Percentiles rank a stretch among this genome's conserved stretches.
Conservation (phyloP, 1,140 invertebrate species). For the Asbolus verrucosus region DNA sequence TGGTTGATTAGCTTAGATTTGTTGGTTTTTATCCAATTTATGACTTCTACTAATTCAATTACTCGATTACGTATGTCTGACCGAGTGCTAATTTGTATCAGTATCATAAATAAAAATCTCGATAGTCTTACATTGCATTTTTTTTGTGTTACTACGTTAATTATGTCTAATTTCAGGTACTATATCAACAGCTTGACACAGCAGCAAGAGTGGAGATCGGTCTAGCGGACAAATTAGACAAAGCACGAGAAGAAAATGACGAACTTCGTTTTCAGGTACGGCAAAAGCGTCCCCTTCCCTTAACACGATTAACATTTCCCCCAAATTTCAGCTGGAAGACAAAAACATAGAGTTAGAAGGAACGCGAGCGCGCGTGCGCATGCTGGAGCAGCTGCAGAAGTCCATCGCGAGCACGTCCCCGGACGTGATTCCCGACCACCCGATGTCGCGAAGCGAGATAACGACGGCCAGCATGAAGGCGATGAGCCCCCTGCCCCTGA, state of each 20-base stretch:
- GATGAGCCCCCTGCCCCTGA: slow-evolving; percentile 69
- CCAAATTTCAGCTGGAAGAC: slow-evolving; percentile 79
- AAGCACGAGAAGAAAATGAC: slow-evolving; percentile 81
- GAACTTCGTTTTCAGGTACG: slow-evolving; percentile 84
- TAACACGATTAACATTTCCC: too few species aligned
- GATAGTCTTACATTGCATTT: too few species aligned
- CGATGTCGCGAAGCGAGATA: slow-evolving; percentile 61
- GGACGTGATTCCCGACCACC: slow-evolving; percentile 66
- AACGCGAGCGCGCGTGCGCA: slow-evolving; percentile 78
- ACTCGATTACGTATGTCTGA: too few species aligned
- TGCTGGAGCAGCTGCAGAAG: slow-evolving; percentile 71
- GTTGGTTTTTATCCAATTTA: too few species aligned
- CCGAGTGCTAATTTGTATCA: too few species aligned
- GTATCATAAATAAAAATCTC: too few species aligned
- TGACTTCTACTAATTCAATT: too few species aligned
- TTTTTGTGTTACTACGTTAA: too few species aligned
- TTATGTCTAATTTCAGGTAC: slow-evolving; percentile 70
- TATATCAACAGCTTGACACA: slow-evolving; percentile 75
- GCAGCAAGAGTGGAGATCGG: slow-evolving; percentile 73
- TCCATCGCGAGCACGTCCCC: slow-evolving; percentile 53
- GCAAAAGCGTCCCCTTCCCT: too few species aligned
- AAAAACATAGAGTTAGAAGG: slow-evolving; percentile 85
- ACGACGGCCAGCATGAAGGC: slow-evolving; percentile 69
- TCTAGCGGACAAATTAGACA: slow-evolving; percentile 77
- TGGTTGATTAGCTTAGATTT: too few species aligned